Base-by-base conservation (phyloP, 1,140 invertebrate species). In the Geopemphigus sp. region DNA sequence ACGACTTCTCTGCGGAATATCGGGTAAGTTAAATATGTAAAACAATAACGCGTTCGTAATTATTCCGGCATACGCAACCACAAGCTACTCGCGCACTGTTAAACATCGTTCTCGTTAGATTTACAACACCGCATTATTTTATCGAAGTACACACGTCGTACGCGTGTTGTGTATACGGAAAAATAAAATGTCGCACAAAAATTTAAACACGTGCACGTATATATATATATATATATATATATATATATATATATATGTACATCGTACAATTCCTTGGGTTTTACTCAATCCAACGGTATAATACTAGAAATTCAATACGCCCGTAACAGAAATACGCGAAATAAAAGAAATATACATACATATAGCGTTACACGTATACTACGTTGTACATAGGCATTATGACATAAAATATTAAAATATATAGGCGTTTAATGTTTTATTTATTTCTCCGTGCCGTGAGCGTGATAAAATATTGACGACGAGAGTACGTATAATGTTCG, bases 91-190 rank as follows among this genome's bases (percentile, higher is more conserved):
- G n/a, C 39, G 22, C 63, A 15, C 11, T 45, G 63, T 66, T 15
- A 10, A 66, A 66, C 32, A 39, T n/a, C 53, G 19, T n/a, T 45
- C 32, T 66, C 63, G 39, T 66, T 22, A 45, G 22, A 66, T 66
- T 66, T 66, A 66, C 63, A 66, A 32, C 32, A 6, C 26, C 59
- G 15, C 10, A 32, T 39, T 64, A 64, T 64, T 39, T 64, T 64
- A 64, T 64, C n/a, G n/a, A 11, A 66, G 63, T 39, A 12, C n/a
- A 39, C n/a, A 5, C n/a, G n/a, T 22, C n/a, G 29, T 63, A 19
- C 1, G 19, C 15, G 6, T 56, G 24, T 66, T 66, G 12, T n/a
- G n/a, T 14, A 19, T 19, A 47, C n/a, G 2, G 39, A 1, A 39
- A 66, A 66, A 47, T 12, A 39, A 39, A 39, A 39, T 8, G 32